Percentiles rank a stretch among this genome's conserved stretches.
Conservation (phyloP, 2,888 invertebrate species). For the Ophion ellenae region DNA sequence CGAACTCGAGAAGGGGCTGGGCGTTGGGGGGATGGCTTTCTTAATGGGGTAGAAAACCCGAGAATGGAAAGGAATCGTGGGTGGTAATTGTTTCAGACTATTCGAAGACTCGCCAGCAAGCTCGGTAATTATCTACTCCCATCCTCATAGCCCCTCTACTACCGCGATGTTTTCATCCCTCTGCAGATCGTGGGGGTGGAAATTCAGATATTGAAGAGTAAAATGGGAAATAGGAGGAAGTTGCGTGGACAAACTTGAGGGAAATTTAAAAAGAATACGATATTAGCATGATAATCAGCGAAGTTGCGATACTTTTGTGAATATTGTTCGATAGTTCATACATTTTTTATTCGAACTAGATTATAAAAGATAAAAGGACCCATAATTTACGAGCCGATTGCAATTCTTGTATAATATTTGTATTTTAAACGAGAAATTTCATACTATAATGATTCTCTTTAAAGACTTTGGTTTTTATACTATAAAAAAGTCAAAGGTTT, state of each 20-base stretch:
- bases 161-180: slow-evolving; percentile 16
- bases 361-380: too few species aligned
- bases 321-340: background rate
- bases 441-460: background rate
- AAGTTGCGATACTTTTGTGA: background rate
- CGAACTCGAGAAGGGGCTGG: slow-evolving; percentile 62
- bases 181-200: slow-evolving; percentile 38
- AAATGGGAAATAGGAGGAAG: slow-evolving; percentile 33
- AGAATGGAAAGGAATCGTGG: slow-evolving; percentile 76
- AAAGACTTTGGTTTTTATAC: background rate
- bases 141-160: slow-evolving; percentile 18
- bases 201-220: slow-evolving; percentile 22
- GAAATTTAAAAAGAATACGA: background rate
- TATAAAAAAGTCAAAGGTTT: background rate
- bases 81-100: slow-evolving; percentile 77
- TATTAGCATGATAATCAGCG: background rate
- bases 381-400: too few species aligned
- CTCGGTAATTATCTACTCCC: slow-evolving; percentile 74
- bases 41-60: slow-evolving; percentile 75
- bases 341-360: background rate
- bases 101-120: slow-evolving; percentile 69
- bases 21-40: slow-evolving; percentile 66
- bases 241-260: slow-evolving; percentile 9
- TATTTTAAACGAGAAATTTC: background rate
- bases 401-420: background rate